phyloP scores from a whole-genome alignment of 23 tunicate genomes.

The Styela plicata region DNA sequence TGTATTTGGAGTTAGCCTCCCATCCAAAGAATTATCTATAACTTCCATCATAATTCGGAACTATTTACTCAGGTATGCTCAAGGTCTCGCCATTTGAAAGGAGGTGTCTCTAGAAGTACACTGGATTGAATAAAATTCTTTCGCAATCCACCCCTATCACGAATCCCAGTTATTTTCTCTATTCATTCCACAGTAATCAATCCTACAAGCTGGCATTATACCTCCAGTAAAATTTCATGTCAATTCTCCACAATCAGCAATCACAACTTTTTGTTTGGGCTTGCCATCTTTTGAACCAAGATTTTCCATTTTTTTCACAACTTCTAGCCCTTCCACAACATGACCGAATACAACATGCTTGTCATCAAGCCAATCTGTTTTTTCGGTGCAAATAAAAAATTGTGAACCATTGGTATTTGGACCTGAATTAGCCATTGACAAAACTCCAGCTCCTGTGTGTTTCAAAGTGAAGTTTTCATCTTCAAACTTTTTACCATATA shows the following conservation, averaged over 20 bases:
- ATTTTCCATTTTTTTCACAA: conserved; percentile 82
- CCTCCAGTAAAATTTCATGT: too few species aligned
- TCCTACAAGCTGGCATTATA: too few species aligned
- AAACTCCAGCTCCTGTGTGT: conserved; percentile 79
- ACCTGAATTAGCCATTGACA: conserved; percentile 99
- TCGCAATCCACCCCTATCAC: too few species aligned
- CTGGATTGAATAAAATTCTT: neutral
- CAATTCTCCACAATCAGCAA: conserved; percentile 82
- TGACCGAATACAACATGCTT: conserved; percentile 92
- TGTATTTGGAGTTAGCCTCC: too few species aligned
- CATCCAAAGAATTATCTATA: too few species aligned
- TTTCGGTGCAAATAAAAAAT: conserved; percentile 90
- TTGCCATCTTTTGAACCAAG: conserved; percentile 93
- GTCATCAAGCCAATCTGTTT: conserved; percentile 85
- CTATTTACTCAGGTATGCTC: too few species aligned
- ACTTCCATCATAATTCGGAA: too few species aligned
- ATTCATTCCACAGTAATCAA: too few species aligned
- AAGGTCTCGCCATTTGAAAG: too few species aligned
- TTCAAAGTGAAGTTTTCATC: conserved; percentile 91
- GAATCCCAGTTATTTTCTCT: too few species aligned
- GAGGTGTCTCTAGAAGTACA: too few species aligned
- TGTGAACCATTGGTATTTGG: conserved; percentile 99
- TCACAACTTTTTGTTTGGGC: conserved; percentile 86
- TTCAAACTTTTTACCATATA: conserved; percentile 93
- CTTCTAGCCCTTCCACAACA: conserved; percentile 83